Evolutionary conservation across 2,797 vertebrate species (phyloP).

Genomic region (Discoglossus pictus): DNA sequence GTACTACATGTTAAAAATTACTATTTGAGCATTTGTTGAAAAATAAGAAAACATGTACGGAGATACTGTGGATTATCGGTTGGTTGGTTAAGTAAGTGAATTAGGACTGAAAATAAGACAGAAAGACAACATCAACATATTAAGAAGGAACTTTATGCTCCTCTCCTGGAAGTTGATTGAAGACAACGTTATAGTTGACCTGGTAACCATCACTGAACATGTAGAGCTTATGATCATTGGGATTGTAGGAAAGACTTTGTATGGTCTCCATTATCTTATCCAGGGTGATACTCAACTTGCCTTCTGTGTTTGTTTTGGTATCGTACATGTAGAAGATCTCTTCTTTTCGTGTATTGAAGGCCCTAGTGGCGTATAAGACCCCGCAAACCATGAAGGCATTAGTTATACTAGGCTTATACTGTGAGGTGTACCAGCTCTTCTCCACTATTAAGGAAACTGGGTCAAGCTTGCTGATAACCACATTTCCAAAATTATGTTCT

Average conservation of each 20-base stretch:
- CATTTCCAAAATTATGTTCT: constrained; percentile 63
- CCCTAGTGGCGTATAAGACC: constrained; percentile 53
- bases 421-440: constrained; percentile 53
- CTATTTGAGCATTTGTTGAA: too few species aligned
- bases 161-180: constrained; percentile 1
- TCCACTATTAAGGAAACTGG: constrained; percentile 45
- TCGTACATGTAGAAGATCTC: constrained; percentile 61
- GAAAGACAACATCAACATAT: too few species aligned
- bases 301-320: constrained; percentile 48
- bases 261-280: constrained; percentile 56
- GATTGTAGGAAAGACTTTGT: constrained; percentile 57
- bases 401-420: constrained; percentile 48
- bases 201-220: constrained; percentile 58
- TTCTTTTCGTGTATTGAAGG: constrained; percentile 50
- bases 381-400: constrained; percentile 60
- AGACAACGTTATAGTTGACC: constrained; percentile 56
- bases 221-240: constrained; percentile 56
- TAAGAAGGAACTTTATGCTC: too few species aligned
- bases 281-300: constrained; percentile 33
- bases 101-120: too few species aligned
- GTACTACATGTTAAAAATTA: too few species aligned
- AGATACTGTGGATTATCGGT: too few species aligned
- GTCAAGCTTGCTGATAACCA: constrained; percentile 61
- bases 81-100: too few species aligned
- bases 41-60: too few species aligned